Base-by-base conservation (phyloP, 2,797 vertebrate genomes). In the Paedocypris micromegethes region DNA sequence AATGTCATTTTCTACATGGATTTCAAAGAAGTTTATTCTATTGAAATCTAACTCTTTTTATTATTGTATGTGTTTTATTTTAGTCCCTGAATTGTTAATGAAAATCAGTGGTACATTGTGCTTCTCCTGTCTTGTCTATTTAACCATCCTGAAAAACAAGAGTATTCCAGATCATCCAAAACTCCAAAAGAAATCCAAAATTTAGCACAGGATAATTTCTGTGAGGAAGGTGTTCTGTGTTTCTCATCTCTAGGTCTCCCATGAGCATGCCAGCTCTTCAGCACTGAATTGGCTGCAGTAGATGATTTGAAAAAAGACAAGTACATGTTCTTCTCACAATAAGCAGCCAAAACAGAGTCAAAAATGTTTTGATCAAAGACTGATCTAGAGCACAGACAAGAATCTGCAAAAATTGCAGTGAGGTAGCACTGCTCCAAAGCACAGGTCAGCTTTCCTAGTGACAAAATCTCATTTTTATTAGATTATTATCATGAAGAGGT, bases 181-280 rank as follows among this genome's bases (percentile, higher is more conserved):
- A 7, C 57, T 70, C 54, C 69, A 69, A 60, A 42, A 58, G 58
- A 57, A 60, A 62, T 42, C 5, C 55, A 58, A 48, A 66, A 73
- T 64, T 75, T 73, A 75, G 61, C 59, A 50, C 23, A 2, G 59
- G 64, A 75, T 67, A 72, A 77, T 69, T 53, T n/a, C 46, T 53
- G 45, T 43, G 50, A 43, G 57, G 57, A 63, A 67, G 58, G 51
- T 39, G 1, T 23, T 23, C 23, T 23, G 23, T 23, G 23, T 66
- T 74, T 72, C 52, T 74, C 52, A 77, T 47, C 65, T 61, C 54
- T 44, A 52, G 64, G 53, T 43, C 50, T 58, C 70, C 68, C 68
- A 61, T 23, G 68, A 63, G 51, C 7, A 5, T 9, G 63, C 62
- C 45, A n/a, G 41, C 42, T 5, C 40, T 59, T 52, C 42, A 42